Evolutionary conservation across 2,888 invertebrate species (phyloP).

Genomic region (Thyatira batis): DNA sequence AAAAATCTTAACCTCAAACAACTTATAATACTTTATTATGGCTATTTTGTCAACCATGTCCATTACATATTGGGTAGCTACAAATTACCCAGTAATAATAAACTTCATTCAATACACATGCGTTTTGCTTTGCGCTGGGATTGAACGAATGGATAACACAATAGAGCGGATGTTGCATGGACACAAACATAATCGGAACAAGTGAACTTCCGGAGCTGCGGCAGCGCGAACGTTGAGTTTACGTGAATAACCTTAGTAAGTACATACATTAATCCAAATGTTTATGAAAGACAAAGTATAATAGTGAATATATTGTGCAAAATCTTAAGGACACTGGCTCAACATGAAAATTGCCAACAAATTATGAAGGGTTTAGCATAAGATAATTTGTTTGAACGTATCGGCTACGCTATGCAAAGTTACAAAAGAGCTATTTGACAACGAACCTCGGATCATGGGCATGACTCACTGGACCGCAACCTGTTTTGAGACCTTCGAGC

Average conservation of each 20-base stretch:
- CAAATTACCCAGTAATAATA: background rate
- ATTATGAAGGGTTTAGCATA: slow-evolving; percentile 10
- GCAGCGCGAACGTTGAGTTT: slow-evolving; percentile 14
- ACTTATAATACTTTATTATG: slow-evolving; percentile 30
- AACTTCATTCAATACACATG: slow-evolving; percentile 17
- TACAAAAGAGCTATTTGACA: slow-evolving; percentile 42
- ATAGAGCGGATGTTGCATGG: slow-evolving; percentile 68
- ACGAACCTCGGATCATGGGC: slow-evolving; percentile 29
- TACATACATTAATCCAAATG: background rate
- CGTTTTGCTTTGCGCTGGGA: slow-evolving; percentile 33
- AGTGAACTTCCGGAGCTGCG: slow-evolving; percentile 57
- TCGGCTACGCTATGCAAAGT: slow-evolving; percentile 21
- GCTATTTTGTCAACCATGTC: slow-evolving; percentile 1
- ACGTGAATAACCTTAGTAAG: background rate
- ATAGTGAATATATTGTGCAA: background rate
- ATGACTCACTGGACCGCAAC: slow-evolving; percentile 51
- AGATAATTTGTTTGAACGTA: slow-evolving; percentile 14
- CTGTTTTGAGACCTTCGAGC: slow-evolving; percentile 54
- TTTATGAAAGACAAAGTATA: background rate
- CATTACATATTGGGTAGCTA: background rate
- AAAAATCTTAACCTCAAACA: slow-evolving; percentile 2
- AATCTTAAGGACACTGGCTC: background rate
- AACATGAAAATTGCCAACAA: slow-evolving; percentile 7
- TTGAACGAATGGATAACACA: slow-evolving; percentile 46
- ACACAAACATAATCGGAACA: slow-evolving; percentile 58